Base-by-base conservation (phyloP, 23 tunicate species). In the Ciona savignyi region DNA sequence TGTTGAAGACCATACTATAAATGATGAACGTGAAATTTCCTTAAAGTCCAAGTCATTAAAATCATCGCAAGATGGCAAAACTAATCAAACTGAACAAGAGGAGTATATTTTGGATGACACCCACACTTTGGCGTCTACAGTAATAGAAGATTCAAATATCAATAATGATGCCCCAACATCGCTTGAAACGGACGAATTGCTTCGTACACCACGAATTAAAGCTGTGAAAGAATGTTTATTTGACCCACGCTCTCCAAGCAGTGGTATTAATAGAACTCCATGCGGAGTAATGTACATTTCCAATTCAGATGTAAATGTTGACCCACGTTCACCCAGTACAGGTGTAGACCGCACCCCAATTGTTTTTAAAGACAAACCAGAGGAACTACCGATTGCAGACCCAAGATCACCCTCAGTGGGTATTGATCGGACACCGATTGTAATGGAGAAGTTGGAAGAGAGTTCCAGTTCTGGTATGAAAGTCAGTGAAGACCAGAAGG, bases 191-290 rank as follows among this genome's bases (percentile, higher is more conserved):
- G 15, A 42, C 56, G 56, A 42, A 42, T 6, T 15, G 56, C 56
- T 15, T 6, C 56, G 15, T 6, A 42, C 56, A 6, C 56, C 56
- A 42, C 56, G 15, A 42, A 42, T 9, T 15, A 42, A 42, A 42
- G 9, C 56, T 42, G 9, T 15, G 11, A 42, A 42, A 42, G 11
- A 9, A 42, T 6, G 15, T 6, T 9, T 9, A 15, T 42, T 42
- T 42, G 56, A 42, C 56, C 56, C 56, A 9, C 56, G 56, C 56
- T 42, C 56, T 42, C 56, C 56, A 42, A 42, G 56, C 56, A 42
- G 56, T 15, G 15, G 56, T 15, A 42, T 42, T 15, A 42, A 9
- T 15, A 42, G 56, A 42, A 42, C 56, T 15, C 56, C 56, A 15
- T 6, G 9, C 15, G 56, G 11, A 15, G 15, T 42, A 15, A 15